phyloP scores from a whole-genome alignment of 2,888 invertebrate species.

The Tachystola acroxantha region DNA sequence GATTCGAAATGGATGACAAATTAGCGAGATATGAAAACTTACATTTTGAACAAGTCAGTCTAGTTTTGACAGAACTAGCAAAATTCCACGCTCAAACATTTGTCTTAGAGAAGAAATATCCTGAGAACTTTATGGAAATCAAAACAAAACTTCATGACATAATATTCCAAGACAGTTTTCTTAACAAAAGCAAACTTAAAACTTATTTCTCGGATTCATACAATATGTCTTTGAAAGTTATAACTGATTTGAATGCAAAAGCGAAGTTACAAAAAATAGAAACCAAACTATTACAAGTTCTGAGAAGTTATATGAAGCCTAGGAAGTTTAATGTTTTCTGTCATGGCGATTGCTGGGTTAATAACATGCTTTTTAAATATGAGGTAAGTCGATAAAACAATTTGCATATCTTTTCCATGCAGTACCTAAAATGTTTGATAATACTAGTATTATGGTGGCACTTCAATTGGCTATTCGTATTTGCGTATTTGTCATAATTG shows the following conservation, averaged over 20 bases:
- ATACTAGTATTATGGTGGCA: too few species aligned
- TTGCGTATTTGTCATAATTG: too few species aligned
- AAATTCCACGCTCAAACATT: constrained; percentile 60
- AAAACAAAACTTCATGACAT: constrained; percentile 44
- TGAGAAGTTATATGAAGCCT: constrained; percentile 42
- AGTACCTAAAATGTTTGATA: too few species aligned
- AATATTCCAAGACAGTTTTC: constrained; percentile 46
- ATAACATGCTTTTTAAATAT: constrained; percentile 49
- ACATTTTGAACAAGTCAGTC: constrained; percentile 33
- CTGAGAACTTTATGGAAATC: constrained; percentile 26
- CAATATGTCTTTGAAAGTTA: constrained; percentile 43
- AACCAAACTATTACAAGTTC: constrained; percentile 37
- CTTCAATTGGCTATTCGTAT: too few species aligned
- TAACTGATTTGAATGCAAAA: constrained; percentile 35
- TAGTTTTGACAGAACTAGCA: constrained; percentile 47
- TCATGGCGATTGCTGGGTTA: constrained; percentile 66
- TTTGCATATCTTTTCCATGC: too few species aligned
- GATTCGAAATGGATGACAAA: constrained; percentile 42
- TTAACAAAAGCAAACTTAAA: constrained; percentile 50
- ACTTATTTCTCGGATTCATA: constrained; percentile 55
- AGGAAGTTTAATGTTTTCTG: constrained; percentile 48
- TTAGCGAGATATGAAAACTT: constrained; percentile 36
- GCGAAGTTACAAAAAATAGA: constrained; percentile 35
- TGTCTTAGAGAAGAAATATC: constrained; percentile 35
- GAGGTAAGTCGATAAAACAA: constrained; percentile 28